Evolutionary conservation across 2,888 invertebrate genomes (phyloP).

Genomic region (Deroplatys truncata): DNA sequence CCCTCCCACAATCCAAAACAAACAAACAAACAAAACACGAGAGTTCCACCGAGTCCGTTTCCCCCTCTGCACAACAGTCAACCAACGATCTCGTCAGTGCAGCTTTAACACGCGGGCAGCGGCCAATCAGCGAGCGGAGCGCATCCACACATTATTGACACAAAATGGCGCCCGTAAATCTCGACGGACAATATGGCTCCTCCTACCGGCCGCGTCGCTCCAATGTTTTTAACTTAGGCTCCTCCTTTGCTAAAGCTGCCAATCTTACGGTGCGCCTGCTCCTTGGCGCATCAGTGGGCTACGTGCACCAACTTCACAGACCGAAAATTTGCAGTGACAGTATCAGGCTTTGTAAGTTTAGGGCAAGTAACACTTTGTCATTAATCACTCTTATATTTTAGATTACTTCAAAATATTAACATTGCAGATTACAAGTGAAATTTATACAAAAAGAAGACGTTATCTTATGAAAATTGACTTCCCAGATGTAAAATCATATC

Average conservation of each 20-base stretch:
- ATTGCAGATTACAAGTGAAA: no score
- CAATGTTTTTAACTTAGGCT: conserved; percentile 12
- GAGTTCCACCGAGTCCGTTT: conserved; percentile 11
- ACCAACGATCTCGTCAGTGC: conserved; percentile 23
- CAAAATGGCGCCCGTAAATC: conserved; percentile 28
- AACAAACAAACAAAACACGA: neutral
- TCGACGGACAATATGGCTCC: conserved; percentile 26
- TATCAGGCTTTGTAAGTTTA: no score
- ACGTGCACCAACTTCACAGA: neutral
- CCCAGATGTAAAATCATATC: no score
- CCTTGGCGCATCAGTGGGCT: neutral
- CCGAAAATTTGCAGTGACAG: no score
- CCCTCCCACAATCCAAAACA: neutral
- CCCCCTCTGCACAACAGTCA: conserved; percentile 12
- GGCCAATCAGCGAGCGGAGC: conserved; percentile 22
- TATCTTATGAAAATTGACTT: no score
- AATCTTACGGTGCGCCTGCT: neutral
- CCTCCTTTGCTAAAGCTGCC: conserved; percentile 8
- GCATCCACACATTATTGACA: conserved; percentile 25
- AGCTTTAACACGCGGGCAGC: conserved; percentile 21
- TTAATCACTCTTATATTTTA: no score
- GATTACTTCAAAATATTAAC: no score
- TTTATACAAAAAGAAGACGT: no score
- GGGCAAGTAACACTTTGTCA: no score
- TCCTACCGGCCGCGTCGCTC: conserved; percentile 6